Percentiles rank a stretch among this genome's conserved stretches.
These are phyloP conservation scores for Lypha dubia DNA, from an alignment of 2,888 invertebrate genomes.

Conservation along the genomic window DNA sequence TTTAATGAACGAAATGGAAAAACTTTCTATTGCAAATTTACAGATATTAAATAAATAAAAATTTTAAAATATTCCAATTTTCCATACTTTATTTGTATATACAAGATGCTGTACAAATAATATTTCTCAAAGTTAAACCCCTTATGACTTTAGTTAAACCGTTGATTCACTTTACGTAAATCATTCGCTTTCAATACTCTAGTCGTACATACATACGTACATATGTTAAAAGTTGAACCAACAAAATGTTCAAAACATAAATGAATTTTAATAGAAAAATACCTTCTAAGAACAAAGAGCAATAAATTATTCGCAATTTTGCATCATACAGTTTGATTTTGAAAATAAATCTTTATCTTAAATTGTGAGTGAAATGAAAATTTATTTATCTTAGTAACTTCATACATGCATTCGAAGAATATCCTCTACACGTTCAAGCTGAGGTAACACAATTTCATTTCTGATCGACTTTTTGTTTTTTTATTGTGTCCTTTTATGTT, in stretches of 20 bases:
- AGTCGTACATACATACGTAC: no score
- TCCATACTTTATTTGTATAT: no score
- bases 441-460: slow-evolving; percentile 26
- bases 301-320: slow-evolving; percentile 9
- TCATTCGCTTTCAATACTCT: no score
- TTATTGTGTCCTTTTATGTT: slow-evolving; percentile 5
- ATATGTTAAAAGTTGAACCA: slow-evolving; percentile 12
- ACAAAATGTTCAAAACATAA: not conserved
- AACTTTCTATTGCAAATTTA: no score
- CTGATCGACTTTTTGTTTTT: slow-evolving; percentile 23
- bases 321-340: not conserved
- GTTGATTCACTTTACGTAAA: no score
- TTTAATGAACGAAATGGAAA: no score
- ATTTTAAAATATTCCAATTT: no score
- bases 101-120: no score
- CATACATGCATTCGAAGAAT: not conserved
- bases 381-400: no score
- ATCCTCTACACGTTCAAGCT: not conserved
- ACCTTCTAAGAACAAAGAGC: not conserved
- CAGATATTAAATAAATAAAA: no score
- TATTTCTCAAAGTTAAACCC: no score
- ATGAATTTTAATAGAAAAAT: slow-evolving; percentile 21
- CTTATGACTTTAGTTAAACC: no score
- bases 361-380: not conserved
- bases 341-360: slow-evolving; percentile 17